phyloP scores from a whole-genome alignment of 2,797 vertebrate genomes.

The Rhynchonycteris naso region DNA sequence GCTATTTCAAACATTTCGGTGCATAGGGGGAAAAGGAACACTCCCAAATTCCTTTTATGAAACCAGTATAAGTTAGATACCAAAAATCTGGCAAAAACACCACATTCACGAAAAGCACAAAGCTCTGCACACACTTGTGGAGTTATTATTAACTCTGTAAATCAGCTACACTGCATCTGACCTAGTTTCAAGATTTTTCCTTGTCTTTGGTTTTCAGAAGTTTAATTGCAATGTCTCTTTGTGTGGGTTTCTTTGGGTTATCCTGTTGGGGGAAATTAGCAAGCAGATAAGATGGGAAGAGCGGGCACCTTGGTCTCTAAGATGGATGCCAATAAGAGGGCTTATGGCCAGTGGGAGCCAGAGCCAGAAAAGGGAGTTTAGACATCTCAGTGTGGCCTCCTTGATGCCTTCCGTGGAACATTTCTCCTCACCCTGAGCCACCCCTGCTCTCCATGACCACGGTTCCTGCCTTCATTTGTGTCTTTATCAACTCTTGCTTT shows the following conservation, averaged over 20 bases:
- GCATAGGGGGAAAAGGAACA: background rate
- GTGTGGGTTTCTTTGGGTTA: background rate
- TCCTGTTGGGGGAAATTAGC: background rate
- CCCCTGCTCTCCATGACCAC: background rate
- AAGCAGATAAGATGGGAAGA: background rate
- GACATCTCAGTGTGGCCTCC: no score
- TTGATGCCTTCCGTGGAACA: background rate
- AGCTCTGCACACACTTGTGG: background rate
- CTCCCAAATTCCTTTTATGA: slow-evolving; percentile 62
- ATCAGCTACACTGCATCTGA: background rate
- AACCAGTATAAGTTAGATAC: slow-evolving; percentile 34
- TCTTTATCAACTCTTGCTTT: background rate
- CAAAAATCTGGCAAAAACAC: slow-evolving; percentile 6
- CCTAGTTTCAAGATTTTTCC: background rate
- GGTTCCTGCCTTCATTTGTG: background rate
- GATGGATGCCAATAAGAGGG: background rate
- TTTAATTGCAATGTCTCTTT: background rate
- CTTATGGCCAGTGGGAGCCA: background rate
- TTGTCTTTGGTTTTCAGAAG: background rate
- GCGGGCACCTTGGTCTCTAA: background rate
- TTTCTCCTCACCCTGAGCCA: background rate
- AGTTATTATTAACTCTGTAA: background rate
- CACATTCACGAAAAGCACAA: background rate
- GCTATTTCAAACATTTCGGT: slow-evolving; percentile 44
- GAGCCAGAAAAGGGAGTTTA: background rate